These are phyloP conservation scores for Heliothis peltigera DNA, from an alignment of 2,888 invertebrate species.

Conservation along the genomic window DNA sequence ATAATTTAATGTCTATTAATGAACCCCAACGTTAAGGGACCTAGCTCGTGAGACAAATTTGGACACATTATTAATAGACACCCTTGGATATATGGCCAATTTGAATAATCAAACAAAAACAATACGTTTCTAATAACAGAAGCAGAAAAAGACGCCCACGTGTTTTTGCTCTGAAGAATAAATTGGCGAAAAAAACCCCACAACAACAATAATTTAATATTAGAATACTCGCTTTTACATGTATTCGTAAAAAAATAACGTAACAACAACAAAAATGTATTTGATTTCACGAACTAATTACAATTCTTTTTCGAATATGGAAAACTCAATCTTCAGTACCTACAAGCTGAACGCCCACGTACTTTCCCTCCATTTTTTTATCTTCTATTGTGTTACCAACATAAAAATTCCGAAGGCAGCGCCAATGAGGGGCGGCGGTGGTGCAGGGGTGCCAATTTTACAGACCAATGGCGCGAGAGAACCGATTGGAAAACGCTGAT, in stretches of 20 bases:
- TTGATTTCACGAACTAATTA: conserved; percentile 7
- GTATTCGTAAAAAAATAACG: neutral
- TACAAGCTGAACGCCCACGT: conserved; percentile 25
- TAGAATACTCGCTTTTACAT: neutral
- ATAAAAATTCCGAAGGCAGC: conserved; percentile 65
- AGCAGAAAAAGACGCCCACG: neutral
- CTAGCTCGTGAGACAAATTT: conserved; percentile 32
- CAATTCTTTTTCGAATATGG: conserved; percentile 33
- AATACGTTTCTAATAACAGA: neutral
- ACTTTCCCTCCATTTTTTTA: conserved; percentile 23
- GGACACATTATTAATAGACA: conserved; percentile 27
- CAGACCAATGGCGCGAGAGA: conserved; percentile 72
- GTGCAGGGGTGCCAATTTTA: conserved; percentile 73
- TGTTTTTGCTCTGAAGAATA: neutral
- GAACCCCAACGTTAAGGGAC: conserved; percentile 34
- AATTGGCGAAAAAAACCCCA: neutral
- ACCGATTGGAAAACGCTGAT: conserved; percentile 70
- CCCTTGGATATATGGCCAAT: conserved; percentile 8
- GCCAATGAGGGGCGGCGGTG: conserved; percentile 59
- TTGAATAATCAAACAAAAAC: too few species aligned
- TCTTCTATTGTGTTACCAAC: conserved; percentile 64
- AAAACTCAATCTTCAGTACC: conserved; percentile 26
- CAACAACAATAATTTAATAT: conserved; percentile 1
- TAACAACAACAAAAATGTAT: neutral
- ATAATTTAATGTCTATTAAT: conserved; percentile 46